Base-by-base conservation (phyloP, 2,888 invertebrate genomes). In the Drosophila algonquin region DNA sequence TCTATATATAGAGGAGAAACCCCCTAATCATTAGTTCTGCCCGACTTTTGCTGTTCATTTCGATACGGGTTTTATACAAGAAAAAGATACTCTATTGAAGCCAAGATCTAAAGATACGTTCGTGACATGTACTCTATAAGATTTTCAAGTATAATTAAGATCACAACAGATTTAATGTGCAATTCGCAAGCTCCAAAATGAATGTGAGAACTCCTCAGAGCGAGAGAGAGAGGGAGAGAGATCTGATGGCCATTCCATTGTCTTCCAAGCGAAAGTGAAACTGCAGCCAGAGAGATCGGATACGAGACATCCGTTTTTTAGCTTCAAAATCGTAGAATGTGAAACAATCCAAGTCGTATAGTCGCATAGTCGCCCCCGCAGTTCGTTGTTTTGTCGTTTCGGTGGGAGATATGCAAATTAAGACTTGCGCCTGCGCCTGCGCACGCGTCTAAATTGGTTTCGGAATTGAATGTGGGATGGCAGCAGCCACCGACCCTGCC, bases 381-480 rank as follows among this genome's bases (percentile, higher is more conserved):
- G 67, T 59, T 57, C 32, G 3, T 32, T 21, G 10, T 24, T 32
- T 32, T 24, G 4, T 14, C 35, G 12, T 12, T 35, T 35, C 12
- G 35, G 12, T 4, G 32, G 32, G 44, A 75, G 67, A 54, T 80
- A 84, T 84, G 86, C 67, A 86, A 76, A 88, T 87, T 54, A 68
- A 71, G 58, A 69, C 76, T 72, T 75, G 86, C 83, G 83, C 83
- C 83, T 84, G 88, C 83, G 83, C 83, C 83, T 84, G 88, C 83
- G 83, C 83, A 88, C 83, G 80, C 86, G 86, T 72, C 88, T 78
- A 64, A 68, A 70, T 71, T 61, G 57, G 50, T 48, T 51, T 24
- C 63, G 56, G 59, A 63, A 60, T 51, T 53, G 63, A 32, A 44
- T 14, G 87, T 69, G 77, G 69, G 77, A 30, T 59, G 47, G 40